Percentiles rank a stretch among this genome's conserved stretches.
phyloP scores from a whole-genome alignment of 2,888 invertebrate genomes.

The Lomographa bimaculata region DNA sequence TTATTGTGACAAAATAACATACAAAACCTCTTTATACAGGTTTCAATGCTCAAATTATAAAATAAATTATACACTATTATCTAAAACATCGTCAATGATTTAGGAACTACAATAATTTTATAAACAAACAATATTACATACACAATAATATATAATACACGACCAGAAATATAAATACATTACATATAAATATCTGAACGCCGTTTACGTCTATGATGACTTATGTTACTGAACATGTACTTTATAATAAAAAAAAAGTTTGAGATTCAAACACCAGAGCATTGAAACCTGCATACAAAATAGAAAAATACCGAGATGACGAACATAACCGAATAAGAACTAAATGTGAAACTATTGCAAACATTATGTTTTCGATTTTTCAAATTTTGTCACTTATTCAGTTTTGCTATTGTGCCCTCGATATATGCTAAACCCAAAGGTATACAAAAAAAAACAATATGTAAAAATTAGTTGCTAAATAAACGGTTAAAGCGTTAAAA shows the following conservation, averaged over 20 bases:
- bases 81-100: not conserved
- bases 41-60: constrained; percentile 34
- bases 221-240: no score
- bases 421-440: constrained; percentile 7
- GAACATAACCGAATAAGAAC: constrained; percentile 8
- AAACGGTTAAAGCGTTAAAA: constrained; percentile 13
- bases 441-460: constrained; percentile 11
- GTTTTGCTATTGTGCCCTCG: constrained; percentile 3
- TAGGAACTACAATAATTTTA: constrained; percentile 9
- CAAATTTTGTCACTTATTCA: constrained; percentile 2
- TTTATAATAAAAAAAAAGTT: no score
- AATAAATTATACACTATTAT: constrained; percentile 7
- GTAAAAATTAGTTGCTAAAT: constrained; percentile 20
- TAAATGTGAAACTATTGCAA: no score
- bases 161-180: no score
- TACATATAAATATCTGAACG: no score
- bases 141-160: no score
- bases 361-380: not conserved
- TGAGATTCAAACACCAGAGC: constrained; percentile 17
- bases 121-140: no score
- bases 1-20: constrained; percentile 5
- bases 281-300: constrained; percentile 18
- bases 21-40: constrained; percentile 23
- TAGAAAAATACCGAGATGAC: not conserved
- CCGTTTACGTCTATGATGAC: no score